A percentile compares a stretch with the other conserved stretches of the same genome.
phyloP scores from a whole-genome alignment of 2,113 vertebrate species.

The Pardalotus punctatus region DNA sequence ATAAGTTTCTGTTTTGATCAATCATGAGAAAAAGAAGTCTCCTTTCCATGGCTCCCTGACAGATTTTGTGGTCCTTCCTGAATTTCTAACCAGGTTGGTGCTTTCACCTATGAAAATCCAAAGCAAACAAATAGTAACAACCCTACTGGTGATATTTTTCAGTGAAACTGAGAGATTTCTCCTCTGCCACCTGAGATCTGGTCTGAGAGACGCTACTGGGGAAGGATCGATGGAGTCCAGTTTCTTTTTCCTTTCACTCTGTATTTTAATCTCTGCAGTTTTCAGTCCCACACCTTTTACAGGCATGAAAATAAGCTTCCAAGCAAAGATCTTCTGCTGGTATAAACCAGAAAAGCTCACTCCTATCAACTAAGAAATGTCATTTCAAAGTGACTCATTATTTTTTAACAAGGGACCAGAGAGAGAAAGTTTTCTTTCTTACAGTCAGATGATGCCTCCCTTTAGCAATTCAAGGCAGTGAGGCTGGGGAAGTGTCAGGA shows the following conservation, averaged over 20 bases:
- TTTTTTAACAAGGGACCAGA: not conserved
- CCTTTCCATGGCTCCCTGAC: not conserved
- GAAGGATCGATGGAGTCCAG: constrained; percentile 9
- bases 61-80: not conserved
- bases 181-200: not conserved
- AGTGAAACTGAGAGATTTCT: not conserved
- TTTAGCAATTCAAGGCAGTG: not conserved
- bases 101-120: not conserved
- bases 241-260: not conserved
- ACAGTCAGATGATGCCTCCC: not conserved
- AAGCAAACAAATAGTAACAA: not conserved
- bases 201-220: not conserved
- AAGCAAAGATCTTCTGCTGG: not conserved
- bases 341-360: not conserved
- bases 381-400: not conserved
- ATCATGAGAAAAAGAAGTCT: not conserved
- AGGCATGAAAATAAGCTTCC: not conserved
- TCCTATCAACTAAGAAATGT: not conserved
- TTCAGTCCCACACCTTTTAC: not conserved
- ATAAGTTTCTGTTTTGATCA: not conserved
- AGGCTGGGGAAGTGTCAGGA: not conserved
- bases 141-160: not conserved
- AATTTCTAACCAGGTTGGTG: not conserved
- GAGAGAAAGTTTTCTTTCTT: not conserved
- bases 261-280: not conserved